Evolutionary conservation across 2,113 vertebrate species (phyloP), one percentile per base, ranked within the genome.

Genomic region (Paradoxurus hermaphroditus): DNA sequence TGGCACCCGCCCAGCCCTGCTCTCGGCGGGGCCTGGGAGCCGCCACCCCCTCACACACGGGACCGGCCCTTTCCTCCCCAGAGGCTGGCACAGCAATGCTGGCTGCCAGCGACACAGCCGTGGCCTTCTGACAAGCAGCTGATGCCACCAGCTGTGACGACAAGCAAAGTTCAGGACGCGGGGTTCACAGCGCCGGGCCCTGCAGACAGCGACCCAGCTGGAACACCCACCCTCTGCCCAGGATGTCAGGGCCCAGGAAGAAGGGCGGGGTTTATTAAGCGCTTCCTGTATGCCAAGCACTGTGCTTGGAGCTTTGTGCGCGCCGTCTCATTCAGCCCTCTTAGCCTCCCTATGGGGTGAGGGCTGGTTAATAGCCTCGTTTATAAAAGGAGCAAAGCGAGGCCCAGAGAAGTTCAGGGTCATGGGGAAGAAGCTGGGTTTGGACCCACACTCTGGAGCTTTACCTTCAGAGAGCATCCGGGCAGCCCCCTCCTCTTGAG

Each of bases 71-170:
- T 39, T 63, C 78, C 31, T 93, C 46, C 86, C 51, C 39, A 2
- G 87, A 34, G 56, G 59, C 1, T 72, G 89, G 56, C 77, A 36
- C 11, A 0, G 81, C 1, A 1, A 23, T 7, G 8, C 53, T 39
- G 78, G 49, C 81, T 90, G 88, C 79, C 93, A 36, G 79, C 79
- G 85, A 46, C 73, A 83, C 79, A 62, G 67, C 1, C 91, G 88
- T 49, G 27, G 75, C 73, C 70, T 77, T 46, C 88, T 94, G 82
- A 93, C 34, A 75, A 82, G 93, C 63, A 88, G 91, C 90, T 77
- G 87, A 75, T 62, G 77, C 36, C 44, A 65, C 89, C 62, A 62
- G 41, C 62, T 53, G 53, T 86, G 77, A 88, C 53, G 41, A 70
- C 44, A 77, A 90, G 78, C 85, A 39, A 36, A 14, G 49, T 41